Evolutionary conservation across 2,888 invertebrate species (phyloP).

Genomic region (Copidosoma aretas): DNA sequence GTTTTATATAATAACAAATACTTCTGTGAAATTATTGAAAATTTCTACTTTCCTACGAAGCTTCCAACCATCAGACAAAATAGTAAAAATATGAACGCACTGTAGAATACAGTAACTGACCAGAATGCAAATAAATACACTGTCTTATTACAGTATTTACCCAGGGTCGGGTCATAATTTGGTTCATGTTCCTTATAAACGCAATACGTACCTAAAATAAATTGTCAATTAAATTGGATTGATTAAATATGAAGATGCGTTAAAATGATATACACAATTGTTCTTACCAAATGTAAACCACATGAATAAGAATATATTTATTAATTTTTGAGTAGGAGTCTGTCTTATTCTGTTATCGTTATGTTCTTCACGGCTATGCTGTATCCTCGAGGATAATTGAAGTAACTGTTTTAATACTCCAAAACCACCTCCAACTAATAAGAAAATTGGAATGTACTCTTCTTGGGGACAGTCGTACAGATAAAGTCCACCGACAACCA

Average conservation of each 20-base stretch:
- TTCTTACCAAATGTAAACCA: constrained; percentile 73
- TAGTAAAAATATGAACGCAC: constrained; percentile 65
- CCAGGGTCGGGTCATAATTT: constrained; percentile 64
- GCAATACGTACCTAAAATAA: constrained; percentile 70
- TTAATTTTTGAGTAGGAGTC: constrained; percentile 66
- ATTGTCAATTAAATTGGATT: constrained; percentile 3
- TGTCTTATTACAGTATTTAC: constrained; percentile 71
- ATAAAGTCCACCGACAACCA: constrained; percentile 71
- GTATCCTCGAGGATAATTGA: constrained; percentile 66
- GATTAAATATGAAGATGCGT: constrained; percentile 7
- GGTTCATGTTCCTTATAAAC: constrained; percentile 73
- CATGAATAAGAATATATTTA: constrained; percentile 71
- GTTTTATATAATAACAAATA: constrained; percentile 3
- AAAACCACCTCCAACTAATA: constrained; percentile 72
- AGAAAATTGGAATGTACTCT: constrained; percentile 73
- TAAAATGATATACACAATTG: constrained; percentile 8
- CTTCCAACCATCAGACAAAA: constrained; percentile 65
- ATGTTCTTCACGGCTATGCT: constrained; percentile 65
- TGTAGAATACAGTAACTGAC: constrained; percentile 72
- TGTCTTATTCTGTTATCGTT: constrained; percentile 66
- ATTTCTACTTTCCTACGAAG: constrained; percentile 32
- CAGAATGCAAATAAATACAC: constrained; percentile 75
- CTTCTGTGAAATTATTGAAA: constrained; percentile 17
- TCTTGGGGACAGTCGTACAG: constrained; percentile 72
- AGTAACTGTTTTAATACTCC: constrained; percentile 71